phyloP scores from a whole-genome alignment of 2,888 invertebrate genomes.

The Drosophila leonis region DNA sequence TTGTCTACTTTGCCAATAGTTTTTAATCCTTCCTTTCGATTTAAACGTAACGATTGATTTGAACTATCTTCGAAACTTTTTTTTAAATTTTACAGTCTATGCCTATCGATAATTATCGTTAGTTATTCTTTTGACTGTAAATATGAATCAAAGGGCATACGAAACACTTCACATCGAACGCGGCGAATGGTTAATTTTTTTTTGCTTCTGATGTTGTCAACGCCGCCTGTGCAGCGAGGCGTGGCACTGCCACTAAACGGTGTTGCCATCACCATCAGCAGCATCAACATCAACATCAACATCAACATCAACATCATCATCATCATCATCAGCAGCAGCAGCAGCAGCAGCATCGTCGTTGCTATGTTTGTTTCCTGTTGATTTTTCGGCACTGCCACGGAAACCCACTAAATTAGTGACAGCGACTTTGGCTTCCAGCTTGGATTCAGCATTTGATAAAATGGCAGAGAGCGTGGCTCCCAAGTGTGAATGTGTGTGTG shows the following conservation, averaged over 20 bases:
- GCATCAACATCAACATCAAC: slow-evolving; percentile 26
- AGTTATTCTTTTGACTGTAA: not conserved
- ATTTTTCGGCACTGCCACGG: slow-evolving; percentile 75
- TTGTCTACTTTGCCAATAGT: too few species aligned
- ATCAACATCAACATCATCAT: slow-evolving; percentile 36
- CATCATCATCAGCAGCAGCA: slow-evolving; percentile 40
- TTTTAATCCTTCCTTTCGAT: too few species aligned
- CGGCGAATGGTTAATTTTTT: slow-evolving; percentile 4
- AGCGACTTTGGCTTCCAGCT: slow-evolving; percentile 57
- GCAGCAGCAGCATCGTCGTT: slow-evolving; percentile 25
- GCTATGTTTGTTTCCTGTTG: slow-evolving; percentile 79
- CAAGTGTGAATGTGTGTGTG: slow-evolving; percentile 34
- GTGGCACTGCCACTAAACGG: slow-evolving; percentile 68
- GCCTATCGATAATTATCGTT: too few species aligned
- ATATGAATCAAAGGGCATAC: slow-evolving; percentile 9
- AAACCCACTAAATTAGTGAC: slow-evolving; percentile 78
- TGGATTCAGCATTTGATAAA: slow-evolving; percentile 77
- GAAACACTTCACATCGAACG: not conserved
- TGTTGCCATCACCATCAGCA: slow-evolving; percentile 48
- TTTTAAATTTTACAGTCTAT: too few species aligned
- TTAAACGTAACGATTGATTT: too few species aligned
- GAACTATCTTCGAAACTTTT: too few species aligned
- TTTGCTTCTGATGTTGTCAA: slow-evolving; percentile 58
- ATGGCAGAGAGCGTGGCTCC: slow-evolving; percentile 47
- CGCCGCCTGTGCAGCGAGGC: slow-evolving; percentile 65